Evolutionary conservation across 2,888 invertebrate species (phyloP), one percentile per base, ranked within the genome.

Genomic region (Acleris cristana): DNA sequence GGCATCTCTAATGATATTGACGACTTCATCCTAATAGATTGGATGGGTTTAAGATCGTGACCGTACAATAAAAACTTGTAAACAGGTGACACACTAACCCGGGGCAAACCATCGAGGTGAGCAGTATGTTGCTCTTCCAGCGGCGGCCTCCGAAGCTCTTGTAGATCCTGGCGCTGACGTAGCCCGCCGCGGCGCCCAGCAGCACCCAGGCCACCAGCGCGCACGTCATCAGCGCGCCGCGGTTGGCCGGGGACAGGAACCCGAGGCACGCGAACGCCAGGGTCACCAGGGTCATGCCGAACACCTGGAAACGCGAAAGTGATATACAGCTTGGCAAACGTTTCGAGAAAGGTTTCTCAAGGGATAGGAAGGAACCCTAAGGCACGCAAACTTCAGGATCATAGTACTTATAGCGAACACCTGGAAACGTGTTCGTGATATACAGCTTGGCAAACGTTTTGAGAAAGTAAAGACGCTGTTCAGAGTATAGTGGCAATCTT

Each of bases 201-300:
- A 99, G 95, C n/a, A 99, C 99, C 92, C 97, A 99, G 71, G 99
- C 94, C 1, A 99, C 97, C 94, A 99, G 95, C 30, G 98, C 97
- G 85, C 99, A 99, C 1, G 99, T 99, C 99, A 99, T 99, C 69
- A 99, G 90, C 0, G 99, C 98, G 10, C 99, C 99, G 79, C 99
- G 96, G 91, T 99, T 99, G 5, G 99, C 99, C 0, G 99, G 99
- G 12, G 99, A 99, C 65, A 99, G 94, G 92, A 99, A 99, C 64
- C 99, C 99, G 72, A 99, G 95, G 86, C 99, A 99, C n/a, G 99
- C 99, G 91, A 99, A 99, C 18, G 97, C 98, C 67, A 99, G 90
- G 0, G 99, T 99, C 61, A 99, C 97, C 60, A 99, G 93, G 0
- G 98, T 96, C 99, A 99, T 99, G 81, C 96, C 97, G 82, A 99